Evolutionary conservation across 2,797 vertebrate species (phyloP), one percentile per base, ranked within the genome.

Genomic region (Enteromius fasciolatus): DNA sequence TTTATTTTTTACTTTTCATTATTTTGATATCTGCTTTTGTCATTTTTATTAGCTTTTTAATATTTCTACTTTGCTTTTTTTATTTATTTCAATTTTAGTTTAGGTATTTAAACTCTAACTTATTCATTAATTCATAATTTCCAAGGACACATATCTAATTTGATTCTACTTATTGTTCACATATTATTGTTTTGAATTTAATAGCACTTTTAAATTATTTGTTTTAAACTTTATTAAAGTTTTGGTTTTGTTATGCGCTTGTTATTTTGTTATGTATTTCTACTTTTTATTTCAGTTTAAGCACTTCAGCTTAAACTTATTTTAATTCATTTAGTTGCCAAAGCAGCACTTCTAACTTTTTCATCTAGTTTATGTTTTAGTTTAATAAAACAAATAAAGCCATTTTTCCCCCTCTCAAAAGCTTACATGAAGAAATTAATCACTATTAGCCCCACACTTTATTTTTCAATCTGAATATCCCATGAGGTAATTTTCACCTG

Each of bases 341-440:
- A 61, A 61, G 1, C 23, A 59, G 23, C n/a, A 59, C 3, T 2
- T 57, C 11, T 25, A 59, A 25, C n/a, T 4, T 52, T 61, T 61
- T 1, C 59, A 28, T 15, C 12, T 28, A 28, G 14, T 61, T 61
- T 14, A 25, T 59, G 14, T 59, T 61, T 15, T 7, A 28, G 15
- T 61, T 28, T 1, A 28, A 28, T 28, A 15, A 28, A 61, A 61
- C 23, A 61, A 59, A 57, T 11, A 28, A n/a, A 25, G 4, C 2
- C 12, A 18, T 17, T 4, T 41, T 44, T 36, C 3, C 4, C 33
- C 41, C 41, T 2, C 8, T 31, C 59, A 76, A 59, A 44, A 57
- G 39, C 54, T 50, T 48, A 17, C 54, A 61, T 72, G n/a, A 82
- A 81, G 86, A 88, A 85, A 83, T 92, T 88, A 90, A 93, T 94